Percentiles rank a stretch among this genome's conserved stretches.
These are phyloP conservation scores for Cyphomyrus plagiostoma DNA, from an alignment of 2,113 vertebrate genomes.

Conservation along the genomic window DNA sequence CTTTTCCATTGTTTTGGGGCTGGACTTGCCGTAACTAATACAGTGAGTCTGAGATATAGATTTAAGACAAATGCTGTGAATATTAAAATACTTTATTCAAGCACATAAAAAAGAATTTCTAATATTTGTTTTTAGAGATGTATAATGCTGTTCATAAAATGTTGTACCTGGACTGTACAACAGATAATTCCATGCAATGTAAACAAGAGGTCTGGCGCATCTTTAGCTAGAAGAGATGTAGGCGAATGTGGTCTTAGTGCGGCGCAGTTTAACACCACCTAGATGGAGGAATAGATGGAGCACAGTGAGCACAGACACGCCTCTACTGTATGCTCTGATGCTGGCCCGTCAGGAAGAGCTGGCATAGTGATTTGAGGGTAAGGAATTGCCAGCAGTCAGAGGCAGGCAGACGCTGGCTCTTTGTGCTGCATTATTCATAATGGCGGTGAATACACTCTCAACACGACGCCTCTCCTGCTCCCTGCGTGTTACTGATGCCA, in stretches of 20 bases:
- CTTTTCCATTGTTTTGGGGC: conserved; percentile 21
- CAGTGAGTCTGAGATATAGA: not conserved
- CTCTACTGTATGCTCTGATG: conserved; percentile 38
- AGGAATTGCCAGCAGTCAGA: conserved; percentile 48
- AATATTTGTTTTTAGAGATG: not conserved
- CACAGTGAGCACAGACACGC: conserved; percentile 20
- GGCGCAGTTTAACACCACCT: not conserved
- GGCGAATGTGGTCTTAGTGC: not conserved
- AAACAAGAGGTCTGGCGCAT: not conserved
- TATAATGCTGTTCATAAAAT: no score
- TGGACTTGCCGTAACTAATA: not conserved
- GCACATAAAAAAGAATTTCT: not conserved
- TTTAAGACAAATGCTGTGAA: not conserved
- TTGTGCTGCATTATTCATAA: conserved; percentile 58
- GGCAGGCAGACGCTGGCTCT: conserved; percentile 45
- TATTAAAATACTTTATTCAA: not conserved
- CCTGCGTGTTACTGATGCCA: conserved; percentile 64
- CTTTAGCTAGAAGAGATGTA: not conserved
- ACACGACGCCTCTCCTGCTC: conserved; percentile 52
- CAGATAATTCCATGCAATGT: not conserved
- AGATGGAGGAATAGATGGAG: conserved; percentile 15
- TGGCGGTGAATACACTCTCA: conserved; percentile 39
- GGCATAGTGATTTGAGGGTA: conserved; percentile 49
- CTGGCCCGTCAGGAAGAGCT: conserved; percentile 52
- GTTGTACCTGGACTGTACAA: not conserved